Evolutionary conservation across 2,888 invertebrate genomes (phyloP).

Genomic region (Ferdinandea cuprea): DNA sequence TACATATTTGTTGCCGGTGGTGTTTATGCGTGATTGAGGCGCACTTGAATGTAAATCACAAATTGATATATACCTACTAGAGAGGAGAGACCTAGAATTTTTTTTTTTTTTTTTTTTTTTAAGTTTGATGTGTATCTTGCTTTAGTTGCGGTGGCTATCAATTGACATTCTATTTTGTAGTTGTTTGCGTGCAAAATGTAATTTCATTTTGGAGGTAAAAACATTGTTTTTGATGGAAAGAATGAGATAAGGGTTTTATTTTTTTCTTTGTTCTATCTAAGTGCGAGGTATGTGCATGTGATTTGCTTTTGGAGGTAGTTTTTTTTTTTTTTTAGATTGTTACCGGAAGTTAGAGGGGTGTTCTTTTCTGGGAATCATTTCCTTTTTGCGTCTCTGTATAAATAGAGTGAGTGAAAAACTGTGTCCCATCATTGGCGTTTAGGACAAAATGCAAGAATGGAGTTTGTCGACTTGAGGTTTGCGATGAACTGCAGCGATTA

Average conservation of each 20-base stretch:
- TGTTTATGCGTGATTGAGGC: constrained; percentile 49
- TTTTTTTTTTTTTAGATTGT: neutral
- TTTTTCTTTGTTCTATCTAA: neutral
- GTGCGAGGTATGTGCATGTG: neutral
- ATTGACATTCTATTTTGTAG: neutral
- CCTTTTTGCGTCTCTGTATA: no score
- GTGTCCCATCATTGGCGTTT: no score
- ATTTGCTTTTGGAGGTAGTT: no score
- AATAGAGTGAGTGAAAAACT: no score
- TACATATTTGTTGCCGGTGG: neutral
- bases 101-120: no score
- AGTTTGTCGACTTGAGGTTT: no score
- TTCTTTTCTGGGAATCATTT: neutral
- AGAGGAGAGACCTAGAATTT: constrained; percentile 1
- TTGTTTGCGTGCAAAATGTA: constrained; percentile 13
- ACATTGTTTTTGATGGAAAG: constrained; percentile 1
- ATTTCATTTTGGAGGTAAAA: constrained; percentile 5
- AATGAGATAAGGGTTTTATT: neutral
- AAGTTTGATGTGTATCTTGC: neutral
- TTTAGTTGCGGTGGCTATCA: neutral
- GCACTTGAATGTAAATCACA: constrained; percentile 18
- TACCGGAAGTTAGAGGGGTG: neutral
- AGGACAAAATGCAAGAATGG: no score
- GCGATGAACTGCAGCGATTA: no score
- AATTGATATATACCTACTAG: constrained; percentile 26